These are phyloP conservation scores for Microctonus hyperodae DNA, from an alignment of 2,888 invertebrate genomes.

Conservation along the genomic window DNA sequence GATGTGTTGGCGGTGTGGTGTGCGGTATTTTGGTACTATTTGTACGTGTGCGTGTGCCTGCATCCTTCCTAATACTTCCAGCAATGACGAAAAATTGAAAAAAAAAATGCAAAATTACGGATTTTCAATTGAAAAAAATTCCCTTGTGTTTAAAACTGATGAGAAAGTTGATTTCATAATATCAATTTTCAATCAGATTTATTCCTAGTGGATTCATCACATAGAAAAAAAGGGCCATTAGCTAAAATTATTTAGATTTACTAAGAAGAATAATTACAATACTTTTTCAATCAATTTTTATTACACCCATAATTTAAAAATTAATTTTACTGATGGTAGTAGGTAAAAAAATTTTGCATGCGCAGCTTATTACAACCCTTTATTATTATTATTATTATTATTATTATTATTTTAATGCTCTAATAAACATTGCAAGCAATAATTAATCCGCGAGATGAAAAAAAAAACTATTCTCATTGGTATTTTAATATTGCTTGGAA, in stretches of 20 bases:
- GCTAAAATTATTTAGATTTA: neutral
- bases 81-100: neutral
- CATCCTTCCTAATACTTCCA: slow-evolving; percentile 15
- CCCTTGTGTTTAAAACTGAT: neutral
- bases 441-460: neutral
- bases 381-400: neutral
- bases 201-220: neutral
- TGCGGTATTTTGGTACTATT: slow-evolving; percentile 53
- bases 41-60: slow-evolving; percentile 40
- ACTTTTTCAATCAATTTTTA: no score
- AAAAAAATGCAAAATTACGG: no score
- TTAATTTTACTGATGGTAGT: neutral
- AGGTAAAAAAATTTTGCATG: neutral
- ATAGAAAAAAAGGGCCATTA: neutral
- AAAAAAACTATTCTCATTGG: no score
- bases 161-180: neutral
- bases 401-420: neutral
- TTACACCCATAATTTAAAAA: neutral
- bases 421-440: neutral
- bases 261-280: neutral
- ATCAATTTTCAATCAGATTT: neutral
- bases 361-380: neutral
- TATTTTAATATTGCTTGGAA: neutral
- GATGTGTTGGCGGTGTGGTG: slow-evolving; percentile 65
- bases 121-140: neutral